phyloP scores from a whole-genome alignment of 2,888 invertebrate species.

The Ormyrus labotus region DNA sequence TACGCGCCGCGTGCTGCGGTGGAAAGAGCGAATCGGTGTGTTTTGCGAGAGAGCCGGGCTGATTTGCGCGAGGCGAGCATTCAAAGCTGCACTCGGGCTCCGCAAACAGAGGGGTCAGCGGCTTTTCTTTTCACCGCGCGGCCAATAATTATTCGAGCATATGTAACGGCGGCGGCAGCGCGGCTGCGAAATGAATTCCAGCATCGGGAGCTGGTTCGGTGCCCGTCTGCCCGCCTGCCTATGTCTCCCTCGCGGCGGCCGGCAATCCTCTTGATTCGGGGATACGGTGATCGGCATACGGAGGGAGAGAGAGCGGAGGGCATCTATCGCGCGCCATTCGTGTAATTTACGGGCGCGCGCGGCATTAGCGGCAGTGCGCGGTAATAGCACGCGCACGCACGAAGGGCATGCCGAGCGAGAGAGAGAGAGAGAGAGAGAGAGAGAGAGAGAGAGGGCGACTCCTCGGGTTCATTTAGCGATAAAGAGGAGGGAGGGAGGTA shows the following conservation, averaged over 20 bases:
- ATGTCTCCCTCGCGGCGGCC: too few relatives aligned
- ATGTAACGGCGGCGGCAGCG: background rate
- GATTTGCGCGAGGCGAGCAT: background rate
- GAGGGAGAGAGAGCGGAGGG: slow-evolving; percentile 20
- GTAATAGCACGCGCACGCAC: slow-evolving; percentile 51
- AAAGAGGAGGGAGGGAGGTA: slow-evolving; percentile 40
- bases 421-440: background rate
- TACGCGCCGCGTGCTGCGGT: background rate
- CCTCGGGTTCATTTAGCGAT: slow-evolving; percentile 38
- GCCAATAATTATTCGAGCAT: slow-evolving; percentile 2
- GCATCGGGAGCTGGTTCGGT: background rate
- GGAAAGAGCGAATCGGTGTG: background rate
- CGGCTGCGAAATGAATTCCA: background rate
- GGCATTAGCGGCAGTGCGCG: slow-evolving; percentile 66
- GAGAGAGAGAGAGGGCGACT: background rate
- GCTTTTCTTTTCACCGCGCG: background rate
- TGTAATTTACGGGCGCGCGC: slow-evolving; percentile 68
- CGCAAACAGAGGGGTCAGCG: background rate
- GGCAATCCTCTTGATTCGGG: slow-evolving; percentile 47
- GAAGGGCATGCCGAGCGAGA: background rate
- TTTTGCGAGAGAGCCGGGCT: background rate
- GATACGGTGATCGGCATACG: slow-evolving; percentile 54
- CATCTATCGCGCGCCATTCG: slow-evolving; percentile 63
- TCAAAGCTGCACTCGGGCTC: background rate
- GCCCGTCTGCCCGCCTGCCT: background rate